A percentile compares a stretch with the other conserved stretches of the same genome.
Evolutionary conservation across 2,113 vertebrate genomes (phyloP).

Genomic region (Thymallus thymallus): DNA sequence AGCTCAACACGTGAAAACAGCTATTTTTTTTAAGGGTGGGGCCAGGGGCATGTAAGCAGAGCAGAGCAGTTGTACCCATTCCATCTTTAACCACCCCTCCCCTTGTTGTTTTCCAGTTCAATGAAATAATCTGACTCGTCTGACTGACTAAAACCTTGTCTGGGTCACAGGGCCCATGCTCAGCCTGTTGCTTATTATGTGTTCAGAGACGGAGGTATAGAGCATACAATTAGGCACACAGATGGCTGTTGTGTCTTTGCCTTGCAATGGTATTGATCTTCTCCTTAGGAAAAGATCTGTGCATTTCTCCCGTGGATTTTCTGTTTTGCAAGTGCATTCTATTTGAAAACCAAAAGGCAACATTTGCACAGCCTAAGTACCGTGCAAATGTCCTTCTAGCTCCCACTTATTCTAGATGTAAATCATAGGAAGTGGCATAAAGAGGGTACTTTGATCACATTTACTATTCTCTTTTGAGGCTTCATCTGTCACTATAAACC

Average conservation of each 20-base stretch:
- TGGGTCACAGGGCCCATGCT: conserved; percentile 76
- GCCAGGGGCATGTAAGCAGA: conserved; percentile 64
- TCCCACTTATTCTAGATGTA: neutral
- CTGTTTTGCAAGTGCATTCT: conserved; percentile 53
- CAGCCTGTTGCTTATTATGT: conserved; percentile 82
- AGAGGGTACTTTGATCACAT: conserved; percentile 57
- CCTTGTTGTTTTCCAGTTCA: conserved; percentile 80
- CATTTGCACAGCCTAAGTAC: neutral
- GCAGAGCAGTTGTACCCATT: conserved; percentile 65
- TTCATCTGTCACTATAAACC: conserved; percentile 21
- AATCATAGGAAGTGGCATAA: conserved; percentile 22
- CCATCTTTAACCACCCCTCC: conserved; percentile 61
- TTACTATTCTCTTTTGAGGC: conserved; percentile 36
- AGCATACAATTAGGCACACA: conserved; percentile 81
- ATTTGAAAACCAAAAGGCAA: conserved; percentile 31
- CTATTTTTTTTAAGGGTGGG: too few species aligned
- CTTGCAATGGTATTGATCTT: conserved; percentile 70
- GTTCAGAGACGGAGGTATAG: conserved; percentile 68
- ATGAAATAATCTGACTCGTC: conserved; percentile 76
- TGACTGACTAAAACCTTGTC: conserved; percentile 65
- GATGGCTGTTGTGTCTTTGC: conserved; percentile 74
- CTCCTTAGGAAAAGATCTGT: conserved; percentile 52
- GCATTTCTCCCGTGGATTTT: conserved; percentile 24
- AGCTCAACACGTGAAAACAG: too few species aligned
- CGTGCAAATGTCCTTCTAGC: too few species aligned